A percentile compares a stretch with the other conserved stretches of the same genome.
These are phyloP conservation scores for Andrena hattorfiana DNA, from an alignment of 2,888 invertebrate genomes.

Conservation along the genomic window DNA sequence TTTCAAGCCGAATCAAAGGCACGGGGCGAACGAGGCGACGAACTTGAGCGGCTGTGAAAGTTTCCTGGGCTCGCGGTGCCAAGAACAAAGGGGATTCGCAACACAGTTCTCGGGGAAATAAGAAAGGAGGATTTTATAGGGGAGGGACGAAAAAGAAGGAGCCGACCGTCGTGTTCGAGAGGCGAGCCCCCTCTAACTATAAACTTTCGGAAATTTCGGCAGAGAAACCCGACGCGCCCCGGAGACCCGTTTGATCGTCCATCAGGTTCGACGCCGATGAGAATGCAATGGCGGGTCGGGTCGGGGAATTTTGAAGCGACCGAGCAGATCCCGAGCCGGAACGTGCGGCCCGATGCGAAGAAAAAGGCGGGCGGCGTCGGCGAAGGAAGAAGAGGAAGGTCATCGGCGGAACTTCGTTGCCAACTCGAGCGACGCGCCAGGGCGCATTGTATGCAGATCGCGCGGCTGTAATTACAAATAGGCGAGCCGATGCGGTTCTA, in stretches of 20 bases:
- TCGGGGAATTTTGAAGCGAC: conserved; percentile 60
- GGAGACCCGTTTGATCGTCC: conserved; percentile 28
- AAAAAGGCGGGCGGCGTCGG: conserved; percentile 29
- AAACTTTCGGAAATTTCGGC: conserved; percentile 35
- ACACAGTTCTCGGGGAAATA: neutral
- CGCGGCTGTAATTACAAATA: conserved; percentile 76
- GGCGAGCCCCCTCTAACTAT: neutral
- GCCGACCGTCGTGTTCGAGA: neutral
- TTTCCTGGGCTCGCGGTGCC: conserved; percentile 1
- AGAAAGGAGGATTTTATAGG: neutral
- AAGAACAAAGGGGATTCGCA: conserved; percentile 31
- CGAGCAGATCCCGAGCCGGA: conserved; percentile 50
- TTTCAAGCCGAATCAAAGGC: conserved; percentile 24
- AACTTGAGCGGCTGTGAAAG: conserved; percentile 11
- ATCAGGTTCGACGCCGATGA: conserved; percentile 38
- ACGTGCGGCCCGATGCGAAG: conserved; percentile 46
- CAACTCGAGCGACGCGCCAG: conserved; percentile 74
- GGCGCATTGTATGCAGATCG: conserved; percentile 78
- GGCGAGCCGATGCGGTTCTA: conserved; percentile 61
- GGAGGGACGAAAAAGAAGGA: neutral
- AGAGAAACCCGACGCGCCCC: neutral
- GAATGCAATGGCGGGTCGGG: conserved; percentile 39
- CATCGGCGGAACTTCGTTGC: conserved; percentile 64
- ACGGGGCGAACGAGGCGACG: neutral
- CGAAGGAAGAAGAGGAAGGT: conserved; percentile 62